These are phyloP conservation scores for Myiotriccus ornatus DNA, from an alignment of 2,797 vertebrate species.

Conservation along the genomic window DNA sequence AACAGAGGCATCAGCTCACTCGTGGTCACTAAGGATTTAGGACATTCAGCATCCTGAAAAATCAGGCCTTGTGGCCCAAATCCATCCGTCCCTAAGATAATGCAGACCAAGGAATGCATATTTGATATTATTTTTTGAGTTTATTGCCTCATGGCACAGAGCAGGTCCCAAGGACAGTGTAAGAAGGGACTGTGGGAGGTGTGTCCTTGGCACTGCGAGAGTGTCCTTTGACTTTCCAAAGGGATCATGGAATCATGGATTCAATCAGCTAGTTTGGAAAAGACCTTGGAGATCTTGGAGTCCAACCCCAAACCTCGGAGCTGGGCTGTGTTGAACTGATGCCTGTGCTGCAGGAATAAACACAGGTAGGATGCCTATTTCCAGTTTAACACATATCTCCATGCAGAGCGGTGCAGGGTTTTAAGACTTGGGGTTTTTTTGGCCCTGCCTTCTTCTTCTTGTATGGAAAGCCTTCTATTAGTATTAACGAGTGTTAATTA, in stretches of 20 bases:
- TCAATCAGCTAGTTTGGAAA: background rate
- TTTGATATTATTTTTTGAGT: background rate
- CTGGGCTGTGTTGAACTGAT: background rate
- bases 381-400: background rate
- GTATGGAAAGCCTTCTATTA: accelerated
- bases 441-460: background rate
- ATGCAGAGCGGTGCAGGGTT: background rate
- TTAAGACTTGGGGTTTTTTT: background rate
- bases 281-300: accelerated
- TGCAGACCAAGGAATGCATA: accelerated
- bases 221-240: background rate
- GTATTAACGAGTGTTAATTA: accelerated
- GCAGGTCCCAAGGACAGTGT: background rate
- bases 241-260: background rate
- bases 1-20: accelerated
- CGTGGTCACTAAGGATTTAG: background rate
- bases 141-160: background rate
- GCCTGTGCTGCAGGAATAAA: accelerated
- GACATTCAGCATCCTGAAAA: background rate
- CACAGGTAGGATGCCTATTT: too few species aligned
- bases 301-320: background rate
- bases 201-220: background rate
- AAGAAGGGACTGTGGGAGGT: background rate
- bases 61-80: background rate
- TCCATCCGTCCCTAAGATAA: background rate